Evolutionary conservation across 2,888 invertebrate genomes (phyloP).

Genomic region (Cantharis lateralis): DNA sequence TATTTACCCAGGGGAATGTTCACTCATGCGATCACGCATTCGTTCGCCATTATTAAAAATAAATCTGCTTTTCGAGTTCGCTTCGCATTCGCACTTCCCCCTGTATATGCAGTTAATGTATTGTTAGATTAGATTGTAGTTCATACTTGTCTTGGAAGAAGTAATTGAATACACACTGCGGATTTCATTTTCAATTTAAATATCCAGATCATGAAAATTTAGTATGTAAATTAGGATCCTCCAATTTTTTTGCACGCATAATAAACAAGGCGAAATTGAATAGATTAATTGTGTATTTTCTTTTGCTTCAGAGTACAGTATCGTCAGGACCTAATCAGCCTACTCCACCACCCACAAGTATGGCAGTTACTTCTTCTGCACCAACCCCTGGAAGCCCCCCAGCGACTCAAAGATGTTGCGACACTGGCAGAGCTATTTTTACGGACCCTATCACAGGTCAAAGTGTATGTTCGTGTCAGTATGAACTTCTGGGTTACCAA

Average conservation of each 20-base stretch:
- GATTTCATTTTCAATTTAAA: slow-evolving; percentile 2
- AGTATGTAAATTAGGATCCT: not conserved
- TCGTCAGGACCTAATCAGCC: slow-evolving; percentile 46
- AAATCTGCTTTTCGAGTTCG: slow-evolving; percentile 47
- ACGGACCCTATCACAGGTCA: slow-evolving; percentile 89
- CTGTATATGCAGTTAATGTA: slow-evolving; percentile 25
- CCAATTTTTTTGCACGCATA: not conserved
- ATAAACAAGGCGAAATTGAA: not conserved
- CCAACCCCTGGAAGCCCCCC: slow-evolving; percentile 60
- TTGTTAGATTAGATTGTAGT: slow-evolving; percentile 19
- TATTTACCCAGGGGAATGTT: slow-evolving; percentile 52
- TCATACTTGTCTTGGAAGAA: slow-evolving; percentile 2
- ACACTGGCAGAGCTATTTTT: slow-evolving; percentile 89
- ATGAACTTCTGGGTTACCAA: slow-evolving; percentile 86
- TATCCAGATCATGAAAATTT: not conserved
- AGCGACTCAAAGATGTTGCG: slow-evolving; percentile 75
- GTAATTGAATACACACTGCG: not conserved
- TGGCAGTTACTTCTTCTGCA: slow-evolving; percentile 56
- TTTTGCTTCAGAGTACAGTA: slow-evolving; percentile 51
- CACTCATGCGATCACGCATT: slow-evolving; percentile 48
- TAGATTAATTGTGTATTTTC: not conserved
- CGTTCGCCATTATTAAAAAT: slow-evolving; percentile 55
- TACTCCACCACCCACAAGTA: slow-evolving; percentile 47
- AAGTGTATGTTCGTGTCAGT: slow-evolving; percentile 88
- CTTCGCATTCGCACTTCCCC: slow-evolving; percentile 34